Evolutionary conservation across 1,140 invertebrate genomes (phyloP), one percentile per base, ranked within the genome.

Genomic region (Leptonema lineaticorne): DNA sequence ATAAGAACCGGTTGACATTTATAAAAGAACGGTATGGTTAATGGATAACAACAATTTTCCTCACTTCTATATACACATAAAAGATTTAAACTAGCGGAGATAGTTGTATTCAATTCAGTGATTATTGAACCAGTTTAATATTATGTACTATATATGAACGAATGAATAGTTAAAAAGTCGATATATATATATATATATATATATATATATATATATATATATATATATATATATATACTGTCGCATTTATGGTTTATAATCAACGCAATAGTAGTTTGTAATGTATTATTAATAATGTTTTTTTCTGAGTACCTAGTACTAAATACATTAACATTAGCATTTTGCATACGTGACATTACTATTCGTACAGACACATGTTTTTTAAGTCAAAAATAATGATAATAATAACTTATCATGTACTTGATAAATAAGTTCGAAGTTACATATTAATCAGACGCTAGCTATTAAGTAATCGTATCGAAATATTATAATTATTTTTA

Each of bases 251-350:
- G 57, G 53, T 56, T 27, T 56, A 37, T 46, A 64, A 11, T 53
- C 68, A 69, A 69, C 41, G 68, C 68, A 69, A 69, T 69, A 69
- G 53, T 69, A 69, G 68, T 59, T 26, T 26, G 18, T 60, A 60
- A 59, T 53, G 29, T 41, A 58, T n/a, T n/a, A 68, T 62, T 22
- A 60, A 45, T 69, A 64, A 45, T 37, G 28, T 59, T 62, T 59
- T 8, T 59, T 29, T 37, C 50, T 8, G 46, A 45, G 46, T 59
- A 69, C 33, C 45, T 27, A 56, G 30, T 46, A 62, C 16, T 53
- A 48, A 48, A 48, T 53, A 63, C 63, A 63, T 53, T 41, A 67
- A 28, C 50, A 53, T 53, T 53, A 53, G 27, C 50, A 9, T 53
- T 53, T 58, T 57, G 27, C 30, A 5, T 56, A n/a, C 58, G 20